Conservation (phyloP, 2,113 vertebrate genomes). For the Centrocercus urophasianus region DNA sequence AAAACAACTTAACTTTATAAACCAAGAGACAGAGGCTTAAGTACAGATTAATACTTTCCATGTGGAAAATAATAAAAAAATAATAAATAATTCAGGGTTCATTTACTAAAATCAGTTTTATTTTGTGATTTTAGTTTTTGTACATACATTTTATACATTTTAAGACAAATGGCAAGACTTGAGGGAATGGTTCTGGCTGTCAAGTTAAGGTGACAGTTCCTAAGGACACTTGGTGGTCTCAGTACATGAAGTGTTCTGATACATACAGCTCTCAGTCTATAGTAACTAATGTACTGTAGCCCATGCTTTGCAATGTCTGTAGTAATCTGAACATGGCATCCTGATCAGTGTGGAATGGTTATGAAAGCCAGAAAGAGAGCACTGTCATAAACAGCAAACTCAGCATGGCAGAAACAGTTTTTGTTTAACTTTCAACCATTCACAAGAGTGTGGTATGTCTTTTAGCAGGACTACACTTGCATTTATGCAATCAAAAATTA, state of each 20-base stretch:
- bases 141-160: background rate
- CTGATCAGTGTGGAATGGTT: background rate
- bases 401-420: background rate
- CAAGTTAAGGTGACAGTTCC: background rate
- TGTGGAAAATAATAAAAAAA: background rate
- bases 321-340: background rate
- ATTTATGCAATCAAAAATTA: background rate
- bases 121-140: background rate
- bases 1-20: background rate
- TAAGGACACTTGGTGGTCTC: background rate
- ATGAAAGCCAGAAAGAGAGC: background rate
- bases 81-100: background rate
- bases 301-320: background rate
- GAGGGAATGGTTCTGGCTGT: background rate
- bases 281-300: background rate
- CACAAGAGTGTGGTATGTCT: background rate
- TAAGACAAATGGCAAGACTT: background rate
- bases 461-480: background rate
- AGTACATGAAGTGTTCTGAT: background rate
- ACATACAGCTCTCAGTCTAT: background rate
- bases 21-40: background rate
- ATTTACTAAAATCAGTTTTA: background rate
- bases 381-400: background rate
- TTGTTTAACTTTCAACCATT: background rate
- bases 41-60: background rate